Base-by-base conservation (phyloP, 2,888 invertebrate genomes). In the Orgyia antiqua region DNA sequence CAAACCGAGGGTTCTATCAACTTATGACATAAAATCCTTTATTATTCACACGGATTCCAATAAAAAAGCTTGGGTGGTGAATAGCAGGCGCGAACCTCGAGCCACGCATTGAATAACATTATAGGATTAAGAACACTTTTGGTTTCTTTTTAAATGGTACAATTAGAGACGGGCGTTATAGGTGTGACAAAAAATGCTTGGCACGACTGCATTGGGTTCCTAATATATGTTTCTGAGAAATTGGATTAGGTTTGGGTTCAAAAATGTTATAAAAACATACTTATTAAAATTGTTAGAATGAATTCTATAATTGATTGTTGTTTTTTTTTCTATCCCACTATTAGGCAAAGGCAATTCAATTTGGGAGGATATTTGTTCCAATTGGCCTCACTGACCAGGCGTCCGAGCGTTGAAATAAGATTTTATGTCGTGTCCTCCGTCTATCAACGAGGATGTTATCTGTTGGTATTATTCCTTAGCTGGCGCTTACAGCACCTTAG, bases 11-110 rank as follows among this genome's bases (percentile, higher is more conserved):
- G 47, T 63, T 60, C 66, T 71, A 75, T 78, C 72, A 71, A 67
- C 77, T 75, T 73, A 75, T 82, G 82, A 79, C 77, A 78, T 73
- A 70, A 78, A 80, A 68, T 76, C 69, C 72, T 78, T 78, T 80
- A 74, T 73, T 74, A 77, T 78, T 75, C 77, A 73, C 71, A 68
- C 67, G 62, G 45, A 43, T 51, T 48, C 34, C 41, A 57, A 51
- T 63, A 69, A 70, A 72, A 73, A 66, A 59, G 49, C 37, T 42
- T 18, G 23, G 39, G 30, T 33, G 36, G 26, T 56, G 54, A 59
- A 64, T 60, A 56, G 60, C 42, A 39, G 51, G 23, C 37, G 41
- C 39, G 41, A 39, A 38, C 37, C 45, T 46, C 52, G 57, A 53
- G 59, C 59, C 68, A 57, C 61, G 70, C 64, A 57, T 68, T 66